Percentiles rank a stretch among this genome's conserved stretches.
These are phyloP conservation scores for Halyomorpha halys DNA, from an alignment of 1,140 invertebrate genomes.

Conservation along the genomic window DNA sequence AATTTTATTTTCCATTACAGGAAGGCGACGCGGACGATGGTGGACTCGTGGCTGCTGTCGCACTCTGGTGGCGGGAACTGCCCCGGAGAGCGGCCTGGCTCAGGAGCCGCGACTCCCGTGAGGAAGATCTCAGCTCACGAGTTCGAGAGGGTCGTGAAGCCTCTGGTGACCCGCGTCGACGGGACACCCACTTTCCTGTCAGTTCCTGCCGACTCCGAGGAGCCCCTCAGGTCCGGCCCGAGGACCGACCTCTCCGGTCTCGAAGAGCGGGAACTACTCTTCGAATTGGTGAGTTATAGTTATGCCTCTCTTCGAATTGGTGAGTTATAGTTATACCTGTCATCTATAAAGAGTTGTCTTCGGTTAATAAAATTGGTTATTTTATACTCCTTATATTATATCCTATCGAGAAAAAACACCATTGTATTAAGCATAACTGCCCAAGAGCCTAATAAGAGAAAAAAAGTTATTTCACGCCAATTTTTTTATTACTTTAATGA, in stretches of 20 bases:
- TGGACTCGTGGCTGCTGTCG: slow-evolving; percentile 83
- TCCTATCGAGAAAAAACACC: no score
- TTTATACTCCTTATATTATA: no score
- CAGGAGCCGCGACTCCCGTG: slow-evolving; percentile 77
- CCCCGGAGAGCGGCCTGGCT: slow-evolving; percentile 42
- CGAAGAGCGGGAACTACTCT: slow-evolving; percentile 89
- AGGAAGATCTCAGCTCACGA: slow-evolving; percentile 92
- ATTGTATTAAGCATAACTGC: no score
- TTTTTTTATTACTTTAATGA: no score
- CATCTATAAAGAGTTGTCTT: no score
- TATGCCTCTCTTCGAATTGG: no score
- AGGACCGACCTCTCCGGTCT: slow-evolving; percentile 74
- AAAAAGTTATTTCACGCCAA: no score
- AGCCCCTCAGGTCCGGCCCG: slow-evolving; percentile 48
- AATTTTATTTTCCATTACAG: slow-evolving; percentile 39
- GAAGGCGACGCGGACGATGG: slow-evolving; percentile 81
- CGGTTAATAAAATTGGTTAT: no score
- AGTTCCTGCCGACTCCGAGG: slow-evolving; percentile 33
- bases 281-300: slow-evolving; percentile 65
- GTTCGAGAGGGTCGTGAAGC: slow-evolving; percentile 86
- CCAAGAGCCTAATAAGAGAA: no score
- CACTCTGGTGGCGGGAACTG: slow-evolving; percentile 46
- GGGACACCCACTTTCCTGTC: slow-evolving; percentile 81
- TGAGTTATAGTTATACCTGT: no score
- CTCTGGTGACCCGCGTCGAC: slow-evolving; percentile 78